Percentiles rank a stretch among this genome's conserved stretches.
Conservation (phyloP, 2,113 vertebrate genomes). For the Tinamus guttatus region DNA sequence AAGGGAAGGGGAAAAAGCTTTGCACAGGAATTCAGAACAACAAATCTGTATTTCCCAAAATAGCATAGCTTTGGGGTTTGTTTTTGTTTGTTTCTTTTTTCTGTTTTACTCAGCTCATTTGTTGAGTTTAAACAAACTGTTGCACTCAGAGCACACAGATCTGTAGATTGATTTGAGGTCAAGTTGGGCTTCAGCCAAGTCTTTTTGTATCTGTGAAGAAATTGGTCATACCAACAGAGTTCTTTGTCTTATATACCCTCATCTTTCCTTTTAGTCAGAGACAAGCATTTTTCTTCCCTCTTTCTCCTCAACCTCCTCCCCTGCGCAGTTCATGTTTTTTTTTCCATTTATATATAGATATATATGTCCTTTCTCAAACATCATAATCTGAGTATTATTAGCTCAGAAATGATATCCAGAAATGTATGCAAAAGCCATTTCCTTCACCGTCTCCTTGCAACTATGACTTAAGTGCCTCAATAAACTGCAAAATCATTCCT, state of each 20-base stretch:
- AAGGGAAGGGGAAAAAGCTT: neutral
- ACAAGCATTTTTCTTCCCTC: neutral
- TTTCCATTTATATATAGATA: neutral
- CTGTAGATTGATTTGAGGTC: neutral
- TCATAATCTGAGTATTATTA: neutral
- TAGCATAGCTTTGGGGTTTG: no score
- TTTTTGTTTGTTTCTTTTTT: neutral
- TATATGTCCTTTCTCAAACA: neutral
- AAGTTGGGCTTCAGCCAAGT: neutral
- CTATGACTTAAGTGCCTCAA: slow-evolving; percentile 55
- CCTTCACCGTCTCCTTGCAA: slow-evolving; percentile 32
- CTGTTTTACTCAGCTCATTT: neutral
- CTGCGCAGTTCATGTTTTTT: neutral
- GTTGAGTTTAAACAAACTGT: neutral
- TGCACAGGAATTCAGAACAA: neutral
- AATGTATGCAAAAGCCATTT: slow-evolving; percentile 30
- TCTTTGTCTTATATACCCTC: neutral
- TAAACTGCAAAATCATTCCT: slow-evolving; percentile 50
- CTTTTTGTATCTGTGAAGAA: neutral
- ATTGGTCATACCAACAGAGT: neutral
- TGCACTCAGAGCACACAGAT: neutral
- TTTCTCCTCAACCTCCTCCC: neutral
- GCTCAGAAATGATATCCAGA: neutral
- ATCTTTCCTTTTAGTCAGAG: neutral
- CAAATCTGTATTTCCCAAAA: neutral